Conservation (phyloP, 1,140 invertebrate genomes). For the Marisa cornuarietis region DNA sequence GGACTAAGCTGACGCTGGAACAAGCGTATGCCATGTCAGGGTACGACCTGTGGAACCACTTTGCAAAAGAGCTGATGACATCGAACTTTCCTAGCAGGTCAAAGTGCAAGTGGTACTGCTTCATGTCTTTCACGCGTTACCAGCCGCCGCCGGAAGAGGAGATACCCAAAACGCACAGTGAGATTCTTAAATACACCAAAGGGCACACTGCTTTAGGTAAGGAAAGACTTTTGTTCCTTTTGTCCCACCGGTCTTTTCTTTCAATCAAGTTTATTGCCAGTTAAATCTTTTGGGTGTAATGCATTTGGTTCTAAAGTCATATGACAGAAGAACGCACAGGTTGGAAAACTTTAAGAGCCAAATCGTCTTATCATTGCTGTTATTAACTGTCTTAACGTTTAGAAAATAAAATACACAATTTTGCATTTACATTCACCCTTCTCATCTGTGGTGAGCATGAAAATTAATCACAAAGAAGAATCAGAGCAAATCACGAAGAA, state of each 20-base stretch:
- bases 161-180: constrained; percentile 73
- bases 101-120: constrained; percentile 86
- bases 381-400: too few species aligned
- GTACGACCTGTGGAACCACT: constrained; percentile 84
- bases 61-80: constrained; percentile 81
- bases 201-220: constrained; percentile 88
- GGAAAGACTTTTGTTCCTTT: constrained; percentile 6
- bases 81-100: constrained; percentile 69
- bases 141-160: constrained; percentile 69
- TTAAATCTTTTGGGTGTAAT: neutral
- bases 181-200: constrained; percentile 76
- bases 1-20: constrained; percentile 77
- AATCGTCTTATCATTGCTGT: too few species aligned
- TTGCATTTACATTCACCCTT: too few species aligned
- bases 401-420: too few species aligned
- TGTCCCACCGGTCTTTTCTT: neutral
- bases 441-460: too few species aligned
- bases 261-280: neutral
- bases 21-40: constrained; percentile 79
- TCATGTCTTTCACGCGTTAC: constrained; percentile 87
- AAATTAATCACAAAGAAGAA: too few species aligned
- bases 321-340: too few species aligned
- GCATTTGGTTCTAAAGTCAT: neutral
- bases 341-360: neutral
- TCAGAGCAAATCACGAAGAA: too few species aligned